A percentile compares a stretch with the other conserved stretches of the same genome.
phyloP scores from a whole-genome alignment of 2,888 invertebrate species.

The Caenorhabditis sulstoni region DNA sequence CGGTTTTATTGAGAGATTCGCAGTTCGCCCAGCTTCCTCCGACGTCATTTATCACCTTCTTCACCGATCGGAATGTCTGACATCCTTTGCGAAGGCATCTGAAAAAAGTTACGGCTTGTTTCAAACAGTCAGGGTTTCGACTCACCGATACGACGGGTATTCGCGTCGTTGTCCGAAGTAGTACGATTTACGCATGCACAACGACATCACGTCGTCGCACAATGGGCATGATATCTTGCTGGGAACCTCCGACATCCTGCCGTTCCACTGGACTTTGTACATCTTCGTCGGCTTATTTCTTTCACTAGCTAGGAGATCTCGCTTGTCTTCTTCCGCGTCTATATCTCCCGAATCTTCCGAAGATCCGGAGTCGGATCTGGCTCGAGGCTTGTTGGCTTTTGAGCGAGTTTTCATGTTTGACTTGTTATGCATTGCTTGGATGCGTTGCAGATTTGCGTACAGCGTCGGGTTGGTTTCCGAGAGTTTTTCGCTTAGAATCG shows the following conservation, averaged over 20 bases:
- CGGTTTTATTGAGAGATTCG: no score
- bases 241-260: neutral
- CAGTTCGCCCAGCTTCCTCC: no score
- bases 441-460: neutral
- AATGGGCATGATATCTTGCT: conserved; percentile 14
- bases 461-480: conserved; percentile 1
- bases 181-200: conserved; percentile 36
- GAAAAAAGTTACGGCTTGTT: neutral
- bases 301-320: no score
- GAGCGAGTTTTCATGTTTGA: no score
- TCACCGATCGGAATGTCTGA: conserved; percentile 48
- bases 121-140: neutral
- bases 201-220: conserved; percentile 22
- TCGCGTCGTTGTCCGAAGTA: conserved; percentile 32
- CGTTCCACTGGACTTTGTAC: conserved; percentile 4
- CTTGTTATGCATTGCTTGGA: neutral
- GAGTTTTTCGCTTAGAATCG: conserved; percentile 4
- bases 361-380: no score
- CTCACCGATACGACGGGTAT: conserved; percentile 48
- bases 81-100: conserved; percentile 54
- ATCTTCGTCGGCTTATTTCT: neutral
- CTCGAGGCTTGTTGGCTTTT: neutral
- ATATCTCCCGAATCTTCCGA: no score
- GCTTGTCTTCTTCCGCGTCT: no score
- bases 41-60: conserved; percentile 8